Conservation (phyloP, 2,113 vertebrate species). For the Nasalis larvatus region DNA sequence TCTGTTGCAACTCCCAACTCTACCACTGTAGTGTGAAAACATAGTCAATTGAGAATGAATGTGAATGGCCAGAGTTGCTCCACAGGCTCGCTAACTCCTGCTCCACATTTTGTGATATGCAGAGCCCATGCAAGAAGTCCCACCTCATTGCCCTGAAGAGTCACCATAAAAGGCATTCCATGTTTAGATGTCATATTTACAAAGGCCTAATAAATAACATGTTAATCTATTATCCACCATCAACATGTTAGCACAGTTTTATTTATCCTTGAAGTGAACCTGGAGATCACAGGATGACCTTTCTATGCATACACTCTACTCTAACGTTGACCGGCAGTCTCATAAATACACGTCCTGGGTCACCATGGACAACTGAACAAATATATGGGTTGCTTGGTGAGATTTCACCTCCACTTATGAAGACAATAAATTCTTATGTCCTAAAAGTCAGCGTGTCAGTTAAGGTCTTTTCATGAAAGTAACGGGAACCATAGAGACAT, state of each 20-base stretch:
- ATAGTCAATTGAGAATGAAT: fast-evolving
- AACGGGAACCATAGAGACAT: not conserved
- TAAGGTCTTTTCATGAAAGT: not conserved
- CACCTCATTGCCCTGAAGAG: not conserved
- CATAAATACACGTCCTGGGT: not conserved
- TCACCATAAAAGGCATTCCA: not conserved
- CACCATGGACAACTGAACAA: not conserved
- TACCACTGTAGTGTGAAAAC: no score
- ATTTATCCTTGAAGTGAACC: not conserved
- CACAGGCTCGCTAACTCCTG: fast-evolving
- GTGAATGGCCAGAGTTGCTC: not conserved
- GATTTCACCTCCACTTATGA: not conserved
- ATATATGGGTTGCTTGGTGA: not conserved
- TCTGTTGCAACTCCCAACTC: not conserved
- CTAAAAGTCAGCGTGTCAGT: not conserved
- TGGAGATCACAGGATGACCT: not conserved
- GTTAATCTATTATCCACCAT: not conserved
- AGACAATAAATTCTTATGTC: not conserved
- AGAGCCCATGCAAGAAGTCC: not conserved
- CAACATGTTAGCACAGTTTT: not conserved
- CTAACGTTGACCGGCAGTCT: not conserved
- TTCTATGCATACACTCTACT: not conserved
- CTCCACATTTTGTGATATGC: not conserved
- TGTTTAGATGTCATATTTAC: not conserved
- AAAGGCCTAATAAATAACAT: not conserved